phyloP scores from a whole-genome alignment of 2,797 vertebrate species.

The Pteronotus mesoamericanus region DNA sequence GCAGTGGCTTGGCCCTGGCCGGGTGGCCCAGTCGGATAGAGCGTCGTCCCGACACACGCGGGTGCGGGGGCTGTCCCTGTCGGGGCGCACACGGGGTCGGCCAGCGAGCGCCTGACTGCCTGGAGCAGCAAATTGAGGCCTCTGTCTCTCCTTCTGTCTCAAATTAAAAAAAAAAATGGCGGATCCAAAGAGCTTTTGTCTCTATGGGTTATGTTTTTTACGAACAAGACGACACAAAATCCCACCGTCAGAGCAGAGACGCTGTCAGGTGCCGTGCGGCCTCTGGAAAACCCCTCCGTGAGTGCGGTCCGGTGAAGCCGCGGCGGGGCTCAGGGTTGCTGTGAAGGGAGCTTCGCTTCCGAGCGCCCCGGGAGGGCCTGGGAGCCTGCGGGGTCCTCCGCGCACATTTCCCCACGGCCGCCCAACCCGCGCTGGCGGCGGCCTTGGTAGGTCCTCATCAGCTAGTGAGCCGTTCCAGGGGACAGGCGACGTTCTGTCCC shows the following conservation, averaged over 20 bases:
- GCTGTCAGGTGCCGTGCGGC: neutral
- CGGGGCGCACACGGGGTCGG: no score
- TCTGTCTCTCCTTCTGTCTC: neutral
- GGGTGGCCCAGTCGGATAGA: neutral
- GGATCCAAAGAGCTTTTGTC: neutral
- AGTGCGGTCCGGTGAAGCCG: neutral
- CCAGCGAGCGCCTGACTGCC: no score
- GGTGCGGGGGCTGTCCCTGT: no score
- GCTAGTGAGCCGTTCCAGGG: neutral
- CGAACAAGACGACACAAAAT: neutral
- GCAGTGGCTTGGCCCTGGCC: no score
- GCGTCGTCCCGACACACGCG: neutral
- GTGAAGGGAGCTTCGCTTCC: no score
- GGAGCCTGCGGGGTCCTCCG: neutral
- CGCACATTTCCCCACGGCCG: accelerated
- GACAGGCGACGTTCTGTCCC: neutral
- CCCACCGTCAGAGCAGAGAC: neutral
- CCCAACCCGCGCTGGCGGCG: neutral
- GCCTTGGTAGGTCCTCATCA: accelerated
- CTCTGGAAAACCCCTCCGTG: neutral
- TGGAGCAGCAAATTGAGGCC: no score
- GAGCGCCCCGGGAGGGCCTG: neutral
- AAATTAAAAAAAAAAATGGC: neutral
- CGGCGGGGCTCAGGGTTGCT: neutral
- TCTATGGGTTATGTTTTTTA: neutral